A percentile compares a stretch with the other conserved stretches of the same genome.
These are phyloP conservation scores for Apotomis betuletana DNA, from an alignment of 2,888 invertebrate genomes.

Conservation along the genomic window DNA sequence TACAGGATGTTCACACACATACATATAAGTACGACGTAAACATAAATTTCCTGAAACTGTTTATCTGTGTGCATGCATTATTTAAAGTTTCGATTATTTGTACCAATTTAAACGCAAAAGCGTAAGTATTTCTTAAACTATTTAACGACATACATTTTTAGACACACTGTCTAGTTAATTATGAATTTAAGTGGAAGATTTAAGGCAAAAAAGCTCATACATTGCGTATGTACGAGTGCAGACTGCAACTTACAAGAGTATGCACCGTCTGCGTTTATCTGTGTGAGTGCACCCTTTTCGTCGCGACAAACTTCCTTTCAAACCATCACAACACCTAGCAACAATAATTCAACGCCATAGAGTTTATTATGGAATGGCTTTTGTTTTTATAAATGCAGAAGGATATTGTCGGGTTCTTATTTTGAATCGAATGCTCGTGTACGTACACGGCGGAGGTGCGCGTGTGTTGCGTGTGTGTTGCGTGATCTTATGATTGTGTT, in stretches of 20 bases:
- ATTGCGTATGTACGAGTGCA: constrained; percentile 54
- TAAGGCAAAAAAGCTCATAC: constrained; percentile 24
- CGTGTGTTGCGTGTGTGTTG: constrained; percentile 34
- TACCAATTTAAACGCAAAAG: constrained; percentile 6
- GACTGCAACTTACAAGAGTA: constrained; percentile 69
- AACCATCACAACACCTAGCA: constrained; percentile 14
- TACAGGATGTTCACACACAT: constrained; percentile 43
- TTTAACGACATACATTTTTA: neutral
- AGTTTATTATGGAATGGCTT: constrained; percentile 48
- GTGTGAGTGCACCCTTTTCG: constrained; percentile 79
- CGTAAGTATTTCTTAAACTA: neutral
- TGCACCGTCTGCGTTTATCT: constrained; percentile 56
- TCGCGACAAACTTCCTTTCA: constrained; percentile 56
- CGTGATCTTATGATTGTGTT: constrained; percentile 43
- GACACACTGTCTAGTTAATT: constrained; percentile 7
- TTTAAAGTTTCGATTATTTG: constrained; percentile 17
- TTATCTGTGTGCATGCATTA: constrained; percentile 39
- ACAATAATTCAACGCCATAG: constrained; percentile 45
- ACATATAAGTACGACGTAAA: constrained; percentile 31
- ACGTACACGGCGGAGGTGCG: constrained; percentile 46
- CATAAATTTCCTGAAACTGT: constrained; percentile 46
- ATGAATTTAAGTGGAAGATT: neutral
- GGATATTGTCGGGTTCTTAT: constrained; percentile 62
- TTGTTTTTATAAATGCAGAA: constrained; percentile 36
- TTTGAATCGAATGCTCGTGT: constrained; percentile 70